Evolutionary conservation across 1,140 invertebrate species (phyloP), one percentile per base, ranked within the genome.

Genomic region (Berghia stephanieae): DNA sequence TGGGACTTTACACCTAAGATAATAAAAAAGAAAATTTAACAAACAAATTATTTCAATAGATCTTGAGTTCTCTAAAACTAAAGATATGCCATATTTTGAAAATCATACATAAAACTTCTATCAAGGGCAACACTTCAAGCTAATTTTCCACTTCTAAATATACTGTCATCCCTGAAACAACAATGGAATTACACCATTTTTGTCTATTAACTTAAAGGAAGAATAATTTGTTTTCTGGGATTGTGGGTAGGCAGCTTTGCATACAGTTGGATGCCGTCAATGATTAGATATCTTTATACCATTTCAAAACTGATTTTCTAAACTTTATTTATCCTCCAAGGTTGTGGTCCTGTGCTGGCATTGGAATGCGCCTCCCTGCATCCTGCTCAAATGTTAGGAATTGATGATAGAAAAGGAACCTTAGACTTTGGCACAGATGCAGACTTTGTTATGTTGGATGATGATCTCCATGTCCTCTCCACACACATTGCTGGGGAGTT

Each of bases 401-500:
- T 90, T 34, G 83, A 83, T 8, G 79, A 87, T 69, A 87, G 86
- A 18, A 99, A 99, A 91, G 98, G 98, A 27, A 95, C 95, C 1
- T 88, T 99, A 27, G 92, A 94, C 86, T 97, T 93, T 88, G 94
- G 92, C 5, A 92, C 93, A n/a, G 97, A 99, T 91, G 98, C 97
- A 1, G 98, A 99, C 91, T 97, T 99, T 85, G 91, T 98, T 24
- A 84, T 98, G 31, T 88, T 99, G 3, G 82, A 90, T 80, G 92
- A 95, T 66, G 81, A 89, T 27, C 89, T 99, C 18, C 90, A 94
- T 76, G 92, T 99, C 5, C 46, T 92, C 49, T 94, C 96, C 0
- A 99, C 97, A 10, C 99, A 96, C 94, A 98, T 99, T 85, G 93
- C 92, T 2, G 97, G 97, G 21, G 90, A 95, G 87, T 93, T 93